phyloP scores from a whole-genome alignment of 1,140 invertebrate species.

The Lepidurus apus region DNA sequence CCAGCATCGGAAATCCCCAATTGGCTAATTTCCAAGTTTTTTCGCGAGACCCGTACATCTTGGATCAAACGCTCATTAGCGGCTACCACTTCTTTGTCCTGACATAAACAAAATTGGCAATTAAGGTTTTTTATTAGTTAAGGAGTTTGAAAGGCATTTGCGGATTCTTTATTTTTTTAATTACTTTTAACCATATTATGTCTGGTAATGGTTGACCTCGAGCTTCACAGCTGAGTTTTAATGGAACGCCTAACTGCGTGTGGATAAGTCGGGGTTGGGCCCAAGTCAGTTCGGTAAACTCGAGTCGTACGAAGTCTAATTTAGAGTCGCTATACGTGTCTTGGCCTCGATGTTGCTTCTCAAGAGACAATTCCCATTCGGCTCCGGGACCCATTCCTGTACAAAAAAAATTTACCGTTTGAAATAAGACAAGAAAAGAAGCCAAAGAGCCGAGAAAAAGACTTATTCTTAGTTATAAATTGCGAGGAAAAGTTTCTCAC shows the following conservation, averaged over 20 bases:
- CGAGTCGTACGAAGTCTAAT: constrained; percentile 13
- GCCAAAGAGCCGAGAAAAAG: not conserved
- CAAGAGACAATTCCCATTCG: not conserved
- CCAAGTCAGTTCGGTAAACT: constrained; percentile 23
- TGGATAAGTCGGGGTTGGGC: constrained; percentile 1
- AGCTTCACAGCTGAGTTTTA: constrained; percentile 21
- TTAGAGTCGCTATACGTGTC: constrained; percentile 1
- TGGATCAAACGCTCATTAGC: not conserved
- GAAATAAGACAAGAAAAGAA: not conserved
- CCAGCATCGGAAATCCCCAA: constrained; percentile 12
- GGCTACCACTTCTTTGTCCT: not conserved
- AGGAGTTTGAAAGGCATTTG: not conserved
- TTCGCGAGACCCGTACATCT: not conserved
- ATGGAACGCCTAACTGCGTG: not conserved
- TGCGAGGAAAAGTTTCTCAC: not conserved
- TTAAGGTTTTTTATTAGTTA: not conserved
- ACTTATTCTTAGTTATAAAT: not conserved
- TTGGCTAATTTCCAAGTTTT: not conserved
- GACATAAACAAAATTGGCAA: not conserved
- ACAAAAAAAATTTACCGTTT: not conserved
- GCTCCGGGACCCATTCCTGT: not conserved
- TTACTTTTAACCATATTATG: constrained; percentile 23
- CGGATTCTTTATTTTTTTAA: not conserved
- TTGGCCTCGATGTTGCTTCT: constrained; percentile 8
- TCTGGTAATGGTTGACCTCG: constrained; percentile 14